These are phyloP conservation scores for Lagenorhynchus albirostris DNA, from an alignment of 2,113 vertebrate genomes.

Conservation along the genomic window DNA sequence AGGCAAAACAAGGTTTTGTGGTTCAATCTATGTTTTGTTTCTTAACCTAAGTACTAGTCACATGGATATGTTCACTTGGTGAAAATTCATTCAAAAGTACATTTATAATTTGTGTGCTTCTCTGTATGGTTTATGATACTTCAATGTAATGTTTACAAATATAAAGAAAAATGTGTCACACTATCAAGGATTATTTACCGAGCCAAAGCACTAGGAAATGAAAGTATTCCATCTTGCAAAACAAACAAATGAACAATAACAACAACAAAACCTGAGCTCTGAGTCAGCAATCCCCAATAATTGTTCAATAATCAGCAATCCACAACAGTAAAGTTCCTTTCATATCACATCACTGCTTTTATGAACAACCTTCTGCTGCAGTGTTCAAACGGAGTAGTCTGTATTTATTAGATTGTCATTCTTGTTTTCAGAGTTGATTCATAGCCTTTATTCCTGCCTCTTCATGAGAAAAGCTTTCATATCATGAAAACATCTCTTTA, in stretches of 20 bases:
- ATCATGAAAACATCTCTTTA: neutral
- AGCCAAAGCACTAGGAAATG: neutral
- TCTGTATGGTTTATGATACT: neutral
- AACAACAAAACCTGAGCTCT: neutral
- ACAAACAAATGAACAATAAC: neutral
- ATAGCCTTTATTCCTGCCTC: neutral
- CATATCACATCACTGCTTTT: neutral
- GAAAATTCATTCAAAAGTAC: neutral
- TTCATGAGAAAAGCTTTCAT: neutral
- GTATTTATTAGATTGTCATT: neutral
- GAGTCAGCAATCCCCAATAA: neutral
- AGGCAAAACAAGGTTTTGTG: neutral
- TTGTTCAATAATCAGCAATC: neutral
- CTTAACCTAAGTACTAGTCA: neutral
- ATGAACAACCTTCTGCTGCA: neutral
- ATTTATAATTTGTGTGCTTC: neutral
- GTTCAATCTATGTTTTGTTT: neutral
- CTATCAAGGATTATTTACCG: neutral
- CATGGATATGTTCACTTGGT: neutral
- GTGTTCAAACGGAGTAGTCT: neutral
- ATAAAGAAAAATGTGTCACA: neutral
- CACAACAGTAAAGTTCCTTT: neutral
- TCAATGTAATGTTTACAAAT: neutral
- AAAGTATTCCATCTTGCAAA: neutral
- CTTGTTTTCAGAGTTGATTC: neutral